Conservation (phyloP, 2,797 vertebrate genomes). For the Selene dorsalis region DNA sequence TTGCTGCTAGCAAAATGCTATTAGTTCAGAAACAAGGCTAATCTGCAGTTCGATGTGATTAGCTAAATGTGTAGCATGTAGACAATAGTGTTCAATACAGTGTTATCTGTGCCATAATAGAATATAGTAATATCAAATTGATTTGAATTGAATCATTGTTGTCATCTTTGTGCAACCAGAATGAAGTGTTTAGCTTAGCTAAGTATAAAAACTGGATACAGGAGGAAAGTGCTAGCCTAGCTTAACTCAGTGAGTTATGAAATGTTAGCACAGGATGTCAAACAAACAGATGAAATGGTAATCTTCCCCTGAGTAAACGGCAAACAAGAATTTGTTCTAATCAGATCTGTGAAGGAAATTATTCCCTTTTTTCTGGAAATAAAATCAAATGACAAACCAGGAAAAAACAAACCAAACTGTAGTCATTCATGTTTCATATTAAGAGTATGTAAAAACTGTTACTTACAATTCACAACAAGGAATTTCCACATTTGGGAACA, state of each 20-base stretch:
- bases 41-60: background rate
- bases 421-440: background rate
- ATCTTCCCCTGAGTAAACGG: background rate
- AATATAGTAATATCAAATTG: background rate
- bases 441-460: background rate
- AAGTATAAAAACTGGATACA: constrained; percentile 9
- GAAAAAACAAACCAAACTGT: background rate
- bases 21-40: background rate
- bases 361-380: background rate
- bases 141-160: background rate
- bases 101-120: background rate
- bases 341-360: constrained; percentile 2
- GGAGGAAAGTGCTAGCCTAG: background rate
- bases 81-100: background rate
- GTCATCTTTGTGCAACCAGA: background rate
- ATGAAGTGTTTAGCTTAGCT: background rate
- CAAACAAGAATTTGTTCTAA: constrained; percentile 15
- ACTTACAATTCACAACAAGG: background rate
- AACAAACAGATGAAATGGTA: background rate
- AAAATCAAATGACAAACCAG: background rate
- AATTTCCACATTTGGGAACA: background rate
- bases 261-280: background rate
- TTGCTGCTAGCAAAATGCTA: background rate
- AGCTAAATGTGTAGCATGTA: constrained; percentile 7
- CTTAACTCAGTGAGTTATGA: background rate